Conservation (phyloP, 2,888 invertebrate genomes). For the Diploptera punctata region DNA sequence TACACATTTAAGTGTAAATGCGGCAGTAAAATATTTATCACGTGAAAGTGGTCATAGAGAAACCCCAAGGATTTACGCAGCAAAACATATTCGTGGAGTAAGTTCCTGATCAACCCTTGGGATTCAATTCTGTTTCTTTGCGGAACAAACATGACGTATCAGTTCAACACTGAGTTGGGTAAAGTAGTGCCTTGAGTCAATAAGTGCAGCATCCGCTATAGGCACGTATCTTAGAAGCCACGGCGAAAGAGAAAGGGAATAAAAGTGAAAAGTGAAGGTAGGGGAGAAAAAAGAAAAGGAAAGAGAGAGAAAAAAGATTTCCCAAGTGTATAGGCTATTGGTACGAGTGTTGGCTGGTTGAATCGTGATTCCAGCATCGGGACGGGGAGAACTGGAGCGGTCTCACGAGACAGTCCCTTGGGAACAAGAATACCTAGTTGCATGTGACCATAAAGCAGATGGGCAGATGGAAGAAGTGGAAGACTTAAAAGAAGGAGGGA, state of each 20-base stretch:
- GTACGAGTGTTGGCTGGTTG: not conserved
- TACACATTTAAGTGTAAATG: too few species aligned
- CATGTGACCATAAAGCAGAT: conserved; percentile 15
- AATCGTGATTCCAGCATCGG: conserved; percentile 1
- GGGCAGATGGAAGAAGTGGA: not conserved
- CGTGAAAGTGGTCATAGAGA: too few species aligned
- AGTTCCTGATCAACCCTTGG: conserved; percentile 5
- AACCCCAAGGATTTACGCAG: not conserved
- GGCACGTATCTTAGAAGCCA: not conserved
- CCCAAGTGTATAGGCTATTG: conserved; percentile 14
- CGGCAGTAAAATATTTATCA: too few species aligned
- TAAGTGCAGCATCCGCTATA: conserved; percentile 15
- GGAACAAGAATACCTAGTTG: not conserved
- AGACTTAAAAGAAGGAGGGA: not conserved
- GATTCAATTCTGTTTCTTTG: not conserved
- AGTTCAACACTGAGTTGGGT: not conserved
- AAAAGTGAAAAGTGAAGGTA: not conserved
- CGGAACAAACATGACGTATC: not conserved
- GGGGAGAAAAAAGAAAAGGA: not conserved
- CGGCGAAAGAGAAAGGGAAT: conserved; percentile 12
- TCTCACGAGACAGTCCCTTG: conserved; percentile 22
- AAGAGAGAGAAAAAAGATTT: not conserved
- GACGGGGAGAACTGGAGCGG: not conserved
- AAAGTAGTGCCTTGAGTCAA: conserved; percentile 10
- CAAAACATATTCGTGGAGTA: not conserved